Percentiles rank a stretch among this genome's conserved stretches.
Conservation (phyloP, 2,797 vertebrate genomes). For the Hozukius guyotensis region DNA sequence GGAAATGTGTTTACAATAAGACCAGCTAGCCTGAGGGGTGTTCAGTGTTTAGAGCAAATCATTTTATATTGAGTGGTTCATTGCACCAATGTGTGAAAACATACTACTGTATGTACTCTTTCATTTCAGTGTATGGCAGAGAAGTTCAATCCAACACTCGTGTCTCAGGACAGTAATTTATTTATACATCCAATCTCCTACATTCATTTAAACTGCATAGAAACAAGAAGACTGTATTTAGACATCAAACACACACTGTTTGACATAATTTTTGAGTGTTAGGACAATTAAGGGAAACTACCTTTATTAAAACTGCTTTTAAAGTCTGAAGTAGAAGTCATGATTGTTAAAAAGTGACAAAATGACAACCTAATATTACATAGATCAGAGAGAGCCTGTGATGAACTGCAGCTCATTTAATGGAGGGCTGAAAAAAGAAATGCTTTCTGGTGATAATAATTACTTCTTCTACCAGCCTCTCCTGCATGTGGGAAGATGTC, state of each 20-base stretch:
- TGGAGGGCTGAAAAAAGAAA: conserved; percentile 43
- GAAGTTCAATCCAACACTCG: background rate
- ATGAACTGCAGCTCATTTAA: conserved; percentile 35
- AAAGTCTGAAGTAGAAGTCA: background rate
- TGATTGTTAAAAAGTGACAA: conserved; percentile 2
- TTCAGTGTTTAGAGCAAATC: background rate
- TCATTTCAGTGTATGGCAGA: background rate
- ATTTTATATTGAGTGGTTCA: conserved; percentile 2
- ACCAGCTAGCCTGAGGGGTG: background rate
- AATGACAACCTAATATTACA: background rate
- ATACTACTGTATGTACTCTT: background rate
- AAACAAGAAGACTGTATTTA: background rate
- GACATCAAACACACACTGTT: background rate
- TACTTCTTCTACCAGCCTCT: conserved; percentile 61
- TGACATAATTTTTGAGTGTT: background rate
- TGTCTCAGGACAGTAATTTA: background rate
- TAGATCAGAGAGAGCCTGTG: conserved; percentile 36
- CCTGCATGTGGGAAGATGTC: conserved; percentile 52
- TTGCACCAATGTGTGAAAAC: conserved; percentile 5
- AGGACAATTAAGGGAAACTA: background rate
- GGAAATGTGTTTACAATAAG: conserved; percentile 4
- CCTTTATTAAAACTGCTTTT: background rate
- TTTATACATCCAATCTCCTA: background rate
- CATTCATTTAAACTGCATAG: background rate
- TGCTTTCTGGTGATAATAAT: conserved; percentile 40